Percentiles rank a stretch among this genome's conserved stretches.
Conservation (phyloP, 2,888 invertebrate species). For the Eristalis intricaria region DNA sequence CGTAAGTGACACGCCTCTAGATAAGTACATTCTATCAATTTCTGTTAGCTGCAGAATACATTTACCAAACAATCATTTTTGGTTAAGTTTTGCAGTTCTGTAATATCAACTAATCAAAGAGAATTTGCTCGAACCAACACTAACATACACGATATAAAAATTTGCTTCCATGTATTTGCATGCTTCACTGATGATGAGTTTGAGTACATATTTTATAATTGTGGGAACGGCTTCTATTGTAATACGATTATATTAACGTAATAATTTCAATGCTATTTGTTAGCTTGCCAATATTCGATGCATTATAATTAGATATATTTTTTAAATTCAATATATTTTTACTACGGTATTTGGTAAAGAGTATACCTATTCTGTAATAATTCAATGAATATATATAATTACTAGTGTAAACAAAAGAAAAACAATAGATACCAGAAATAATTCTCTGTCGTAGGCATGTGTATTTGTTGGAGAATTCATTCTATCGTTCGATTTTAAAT, state of each 20-base stretch:
- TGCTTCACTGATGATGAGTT: background rate
- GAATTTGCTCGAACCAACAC: background rate
- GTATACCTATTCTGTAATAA: too few species aligned
- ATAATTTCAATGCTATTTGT: background rate
- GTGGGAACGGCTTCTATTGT: background rate
- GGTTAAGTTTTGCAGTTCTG: background rate
- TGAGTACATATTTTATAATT: background rate
- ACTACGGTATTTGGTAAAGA: too few species aligned
- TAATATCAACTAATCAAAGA: background rate
- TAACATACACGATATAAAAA: background rate
- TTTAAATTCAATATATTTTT: too few species aligned
- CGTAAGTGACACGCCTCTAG: background rate
- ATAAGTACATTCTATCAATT: background rate
- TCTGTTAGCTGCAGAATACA: background rate
- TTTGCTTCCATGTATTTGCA: background rate
- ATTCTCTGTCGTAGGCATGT: too few species aligned
- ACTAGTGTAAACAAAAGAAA: too few species aligned
- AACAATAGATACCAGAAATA: too few species aligned
- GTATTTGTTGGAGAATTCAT: too few species aligned
- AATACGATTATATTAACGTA: background rate
- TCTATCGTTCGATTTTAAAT: too few species aligned
- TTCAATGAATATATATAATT: too few species aligned
- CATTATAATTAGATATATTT: too few species aligned
- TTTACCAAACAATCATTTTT: too few species aligned
- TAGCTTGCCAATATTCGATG: background rate